phyloP scores from a whole-genome alignment of 2,797 vertebrate species.

The Mareca penelope region DNA sequence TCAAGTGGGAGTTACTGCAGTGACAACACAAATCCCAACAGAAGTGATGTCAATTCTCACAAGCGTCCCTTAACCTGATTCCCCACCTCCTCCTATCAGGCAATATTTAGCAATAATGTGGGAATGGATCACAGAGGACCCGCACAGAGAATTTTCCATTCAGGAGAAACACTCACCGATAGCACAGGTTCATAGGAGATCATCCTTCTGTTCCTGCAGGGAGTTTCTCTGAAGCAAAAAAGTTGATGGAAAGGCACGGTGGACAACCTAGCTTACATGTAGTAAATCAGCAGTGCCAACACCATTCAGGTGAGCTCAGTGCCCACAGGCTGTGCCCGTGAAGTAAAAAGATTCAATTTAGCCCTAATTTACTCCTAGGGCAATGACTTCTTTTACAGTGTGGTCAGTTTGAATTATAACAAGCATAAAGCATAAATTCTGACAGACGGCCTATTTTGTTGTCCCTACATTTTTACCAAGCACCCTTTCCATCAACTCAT shows the following conservation, averaged over 20 bases:
- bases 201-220: not conserved
- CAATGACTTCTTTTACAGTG: not conserved
- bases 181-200: not conserved
- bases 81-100: constrained; percentile 9
- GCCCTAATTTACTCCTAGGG: not conserved
- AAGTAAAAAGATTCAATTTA: not conserved
- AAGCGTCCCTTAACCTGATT: not conserved
- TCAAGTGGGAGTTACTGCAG: constrained; percentile 16
- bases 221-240: not conserved
- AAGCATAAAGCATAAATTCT: not conserved
- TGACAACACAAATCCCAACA: constrained; percentile 11
- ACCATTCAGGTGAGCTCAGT: not conserved
- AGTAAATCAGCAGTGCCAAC: not conserved
- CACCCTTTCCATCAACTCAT: not conserved
- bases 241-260: not conserved
- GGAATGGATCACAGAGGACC: not conserved
- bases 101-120: constrained; percentile 9
- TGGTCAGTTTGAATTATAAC: not conserved
- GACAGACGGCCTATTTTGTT: not conserved
- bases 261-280: not conserved
- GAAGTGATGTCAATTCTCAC: not conserved
- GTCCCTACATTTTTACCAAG: not conserved
- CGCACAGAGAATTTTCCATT: not conserved
- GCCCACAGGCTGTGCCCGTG: not conserved
- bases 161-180: not conserved